Conservation (phyloP, 2,888 invertebrate genomes). For the Linnaemya tessellans region DNA sequence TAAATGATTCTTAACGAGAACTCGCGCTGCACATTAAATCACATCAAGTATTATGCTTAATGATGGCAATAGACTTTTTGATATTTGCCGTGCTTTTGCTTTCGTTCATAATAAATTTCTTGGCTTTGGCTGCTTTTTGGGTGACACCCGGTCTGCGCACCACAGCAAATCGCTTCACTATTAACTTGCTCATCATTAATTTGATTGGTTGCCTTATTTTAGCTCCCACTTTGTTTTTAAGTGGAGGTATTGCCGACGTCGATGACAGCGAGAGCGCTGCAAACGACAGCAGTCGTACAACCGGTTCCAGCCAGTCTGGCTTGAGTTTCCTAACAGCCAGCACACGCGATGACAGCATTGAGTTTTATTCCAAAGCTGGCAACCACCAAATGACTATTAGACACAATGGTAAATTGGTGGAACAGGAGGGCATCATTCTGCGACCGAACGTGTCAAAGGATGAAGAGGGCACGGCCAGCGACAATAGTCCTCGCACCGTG, state of each 20-base stretch:
- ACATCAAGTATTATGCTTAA: constrained; percentile 64
- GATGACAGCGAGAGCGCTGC: constrained; percentile 50
- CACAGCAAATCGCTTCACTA: constrained; percentile 83
- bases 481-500: constrained; percentile 71
- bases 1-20: constrained; percentile 33
- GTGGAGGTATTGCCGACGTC: constrained; percentile 68
- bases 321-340: constrained; percentile 52
- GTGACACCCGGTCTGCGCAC: constrained; percentile 83
- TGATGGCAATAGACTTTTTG: constrained; percentile 83
- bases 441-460: constrained; percentile 72
- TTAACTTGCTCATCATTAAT: constrained; percentile 83
- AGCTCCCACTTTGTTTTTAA: constrained; percentile 81
- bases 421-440: constrained; percentile 79
- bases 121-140: constrained; percentile 84
- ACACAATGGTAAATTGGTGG: constrained; percentile 78
- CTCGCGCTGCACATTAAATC: constrained; percentile 20
- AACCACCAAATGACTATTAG: constrained; percentile 80
- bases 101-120: constrained; percentile 82
- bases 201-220: constrained; percentile 82
- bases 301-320: constrained; percentile 66
- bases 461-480: constrained; percentile 9
- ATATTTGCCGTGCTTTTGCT: constrained; percentile 83
- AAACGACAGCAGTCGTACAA: constrained; percentile 56
- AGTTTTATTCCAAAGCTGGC: constrained; percentile 79
- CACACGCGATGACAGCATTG: constrained; percentile 78